Evolutionary conservation across 1,140 invertebrate genomes (phyloP).

Genomic region (Atta texana): DNA sequence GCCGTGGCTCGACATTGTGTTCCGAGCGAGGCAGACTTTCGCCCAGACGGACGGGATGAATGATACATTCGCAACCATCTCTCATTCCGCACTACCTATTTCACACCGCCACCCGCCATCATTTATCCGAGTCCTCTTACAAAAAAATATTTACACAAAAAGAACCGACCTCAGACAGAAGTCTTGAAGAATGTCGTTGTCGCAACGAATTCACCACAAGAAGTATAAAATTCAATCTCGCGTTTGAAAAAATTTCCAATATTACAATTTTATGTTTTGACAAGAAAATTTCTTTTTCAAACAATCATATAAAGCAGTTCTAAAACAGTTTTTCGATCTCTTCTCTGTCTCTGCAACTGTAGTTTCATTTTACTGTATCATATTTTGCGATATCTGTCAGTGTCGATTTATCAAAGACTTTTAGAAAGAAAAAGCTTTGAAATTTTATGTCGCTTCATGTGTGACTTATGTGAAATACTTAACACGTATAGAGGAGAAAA

Average conservation of each 20-base stretch:
- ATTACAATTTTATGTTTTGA: slow-evolving; percentile 1
- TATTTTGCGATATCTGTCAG: background rate
- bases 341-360: background rate
- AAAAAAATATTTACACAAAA: slow-evolving; percentile 27
- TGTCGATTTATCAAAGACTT: slow-evolving; percentile 10
- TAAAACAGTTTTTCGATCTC: slow-evolving; percentile 32
- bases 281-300: background rate
- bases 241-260: background rate
- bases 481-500: background rate
- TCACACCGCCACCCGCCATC: slow-evolving; percentile 19
- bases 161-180: background rate
- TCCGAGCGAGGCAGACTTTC: background rate
- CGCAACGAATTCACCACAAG: background rate
- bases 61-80: slow-evolving; percentile 41
- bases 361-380: background rate
- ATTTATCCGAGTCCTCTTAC: background rate
- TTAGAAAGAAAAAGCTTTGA: background rate
- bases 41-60: slow-evolving; percentile 35
- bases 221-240: background rate
- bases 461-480: background rate
- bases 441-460: background rate
- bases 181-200: background rate
- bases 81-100: slow-evolving; percentile 41
- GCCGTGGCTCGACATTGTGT: background rate
- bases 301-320: background rate